Evolutionary conservation across 2,888 invertebrate species (phyloP).

Genomic region (Latheticus oryzae): DNA sequence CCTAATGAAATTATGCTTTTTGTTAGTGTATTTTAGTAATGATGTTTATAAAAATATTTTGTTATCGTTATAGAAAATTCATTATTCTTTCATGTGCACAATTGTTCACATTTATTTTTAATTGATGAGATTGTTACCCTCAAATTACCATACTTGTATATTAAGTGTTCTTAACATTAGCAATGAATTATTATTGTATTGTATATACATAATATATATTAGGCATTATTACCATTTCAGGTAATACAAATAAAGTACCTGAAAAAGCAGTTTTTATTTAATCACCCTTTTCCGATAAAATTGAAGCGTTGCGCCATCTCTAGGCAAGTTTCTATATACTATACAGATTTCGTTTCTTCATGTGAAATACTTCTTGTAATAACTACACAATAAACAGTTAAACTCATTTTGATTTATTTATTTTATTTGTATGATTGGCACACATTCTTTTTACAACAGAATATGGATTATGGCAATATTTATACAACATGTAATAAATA

Average conservation of each 20-base stretch:
- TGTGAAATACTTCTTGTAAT: too few species aligned
- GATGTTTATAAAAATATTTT: too few species aligned
- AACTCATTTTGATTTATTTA: constrained; percentile 47
- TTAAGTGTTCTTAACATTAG: constrained; percentile 48
- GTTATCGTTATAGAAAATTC: constrained; percentile 32
- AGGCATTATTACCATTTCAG: constrained; percentile 60
- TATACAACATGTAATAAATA: constrained; percentile 59
- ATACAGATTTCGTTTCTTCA: too few species aligned
- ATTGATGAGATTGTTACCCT: constrained; percentile 56
- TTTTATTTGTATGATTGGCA: constrained; percentile 66
- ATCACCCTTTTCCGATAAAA: not conserved
- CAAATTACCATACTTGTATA: constrained; percentile 57
- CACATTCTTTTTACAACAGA: constrained; percentile 65
- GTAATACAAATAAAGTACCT: constrained; percentile 66
- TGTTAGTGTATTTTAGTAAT: constrained; percentile 40
- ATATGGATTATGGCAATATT: constrained; percentile 61
- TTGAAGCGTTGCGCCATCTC: constrained; percentile 5
- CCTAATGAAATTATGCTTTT: constrained; percentile 31
- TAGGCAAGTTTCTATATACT: too few species aligned
- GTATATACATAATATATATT: constrained; percentile 62
- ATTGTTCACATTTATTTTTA: constrained; percentile 33
- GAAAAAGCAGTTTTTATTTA: constrained; percentile 52
- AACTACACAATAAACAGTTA: too few species aligned
- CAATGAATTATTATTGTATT: constrained; percentile 57
- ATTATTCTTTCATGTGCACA: constrained; percentile 31